A percentile compares a stretch with the other conserved stretches of the same genome.
Evolutionary conservation across 2,888 invertebrate genomes (phyloP).

Genomic region (Teinopalpus imperialis): DNA sequence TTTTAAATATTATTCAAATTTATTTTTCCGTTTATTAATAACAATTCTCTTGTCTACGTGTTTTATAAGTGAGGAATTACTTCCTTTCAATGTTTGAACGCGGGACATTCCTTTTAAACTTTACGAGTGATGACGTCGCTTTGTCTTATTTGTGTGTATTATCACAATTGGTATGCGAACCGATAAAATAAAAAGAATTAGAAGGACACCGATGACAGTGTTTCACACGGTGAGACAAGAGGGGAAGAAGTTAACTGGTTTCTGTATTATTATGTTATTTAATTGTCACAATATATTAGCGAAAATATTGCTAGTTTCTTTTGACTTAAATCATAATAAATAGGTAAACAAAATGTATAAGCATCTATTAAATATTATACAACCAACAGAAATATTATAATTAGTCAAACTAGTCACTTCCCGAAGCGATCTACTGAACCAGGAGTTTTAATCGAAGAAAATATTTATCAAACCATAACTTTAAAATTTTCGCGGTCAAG

Average conservation of each 20-base stretch:
- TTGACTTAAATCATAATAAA: no score
- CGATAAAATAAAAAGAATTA: constrained; percentile 5
- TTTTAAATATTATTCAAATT: constrained; percentile 18
- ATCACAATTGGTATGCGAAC: constrained; percentile 12
- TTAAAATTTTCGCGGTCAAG: no score
- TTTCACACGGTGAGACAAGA: constrained; percentile 6
- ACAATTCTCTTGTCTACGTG: neutral
- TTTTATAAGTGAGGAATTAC: constrained; percentile 7
- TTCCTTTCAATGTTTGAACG: constrained; percentile 11
- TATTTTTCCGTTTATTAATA: constrained; percentile 2
- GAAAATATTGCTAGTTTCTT: no score
- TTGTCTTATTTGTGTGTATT: constrained; percentile 7
- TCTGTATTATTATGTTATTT: no score
- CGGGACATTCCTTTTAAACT: constrained; percentile 4
- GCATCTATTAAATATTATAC: no score
- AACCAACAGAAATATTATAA: no score
- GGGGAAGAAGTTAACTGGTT: neutral
- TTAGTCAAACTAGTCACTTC: no score
- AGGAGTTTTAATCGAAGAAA: no score
- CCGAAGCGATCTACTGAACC: no score
- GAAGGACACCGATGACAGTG: neutral
- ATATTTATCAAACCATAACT: no score
- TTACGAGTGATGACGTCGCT: constrained; percentile 10
- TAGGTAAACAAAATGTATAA: no score
- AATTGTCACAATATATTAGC: no score